Percentiles rank a stretch among this genome's conserved stretches.
These are phyloP conservation scores for Exephanes ischioxanthus DNA, from an alignment of 2,888 invertebrate genomes.

Conservation along the genomic window DNA sequence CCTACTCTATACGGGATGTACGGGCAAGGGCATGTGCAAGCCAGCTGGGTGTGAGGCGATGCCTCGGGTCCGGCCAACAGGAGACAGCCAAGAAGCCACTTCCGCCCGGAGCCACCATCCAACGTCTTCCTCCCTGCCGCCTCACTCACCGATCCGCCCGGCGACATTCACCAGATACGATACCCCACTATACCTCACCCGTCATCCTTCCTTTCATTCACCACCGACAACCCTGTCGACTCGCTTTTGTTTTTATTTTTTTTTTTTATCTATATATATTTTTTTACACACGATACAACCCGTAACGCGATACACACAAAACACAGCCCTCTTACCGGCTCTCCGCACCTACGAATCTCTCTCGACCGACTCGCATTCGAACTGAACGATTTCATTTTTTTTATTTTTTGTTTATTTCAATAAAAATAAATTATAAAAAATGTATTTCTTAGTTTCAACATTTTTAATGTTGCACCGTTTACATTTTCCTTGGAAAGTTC, in stretches of 20 bases:
- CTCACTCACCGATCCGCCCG: slow-evolving; percentile 61
- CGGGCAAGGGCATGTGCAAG: slow-evolving; percentile 77
- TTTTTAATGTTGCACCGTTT: background rate
- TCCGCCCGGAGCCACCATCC: slow-evolving; percentile 75
- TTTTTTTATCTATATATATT: background rate
- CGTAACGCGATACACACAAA: slow-evolving; percentile 44
- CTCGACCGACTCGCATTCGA: slow-evolving; percentile 6
- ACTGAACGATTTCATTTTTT: background rate
- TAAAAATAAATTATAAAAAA: no score
- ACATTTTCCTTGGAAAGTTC: background rate
- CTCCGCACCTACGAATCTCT: slow-evolving; percentile 23
- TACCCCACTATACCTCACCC: slow-evolving; percentile 54
- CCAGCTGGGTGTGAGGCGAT: slow-evolving; percentile 77
- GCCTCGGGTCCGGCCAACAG: slow-evolving; percentile 44
- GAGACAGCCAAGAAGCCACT: slow-evolving; percentile 80
- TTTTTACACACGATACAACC: background rate
- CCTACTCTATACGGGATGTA: slow-evolving; percentile 52
- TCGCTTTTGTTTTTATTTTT: slow-evolving; percentile 13
- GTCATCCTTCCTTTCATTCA: slow-evolving; percentile 41
- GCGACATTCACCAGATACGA: slow-evolving; percentile 81
- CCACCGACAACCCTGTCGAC: slow-evolving; percentile 35
- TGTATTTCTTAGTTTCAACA: background rate
- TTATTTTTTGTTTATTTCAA: no score
- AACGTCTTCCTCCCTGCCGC: slow-evolving; percentile 14
- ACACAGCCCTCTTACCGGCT: slow-evolving; percentile 20